Conservation (phyloP, 2,797 vertebrate species). For the Mus caroli region DNA sequence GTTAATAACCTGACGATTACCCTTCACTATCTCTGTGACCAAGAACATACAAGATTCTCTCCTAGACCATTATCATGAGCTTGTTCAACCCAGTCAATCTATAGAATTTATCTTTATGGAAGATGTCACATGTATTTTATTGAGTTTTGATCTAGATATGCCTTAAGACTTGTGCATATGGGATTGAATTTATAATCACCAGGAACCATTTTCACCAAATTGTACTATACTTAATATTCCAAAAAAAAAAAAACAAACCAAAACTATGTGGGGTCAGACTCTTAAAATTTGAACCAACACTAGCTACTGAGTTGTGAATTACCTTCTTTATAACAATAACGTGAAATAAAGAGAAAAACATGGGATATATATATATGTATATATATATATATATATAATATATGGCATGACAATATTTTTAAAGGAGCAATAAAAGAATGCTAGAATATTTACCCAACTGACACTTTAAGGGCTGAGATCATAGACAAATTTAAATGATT, state of each 20-base stretch:
- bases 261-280: no score
- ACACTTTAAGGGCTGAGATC: neutral
- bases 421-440: neutral
- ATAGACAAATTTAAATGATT: neutral
- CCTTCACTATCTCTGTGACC: neutral
- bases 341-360: neutral
- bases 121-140: neutral
- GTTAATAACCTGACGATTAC: neutral
- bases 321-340: neutral
- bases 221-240: neutral
- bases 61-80: neutral
- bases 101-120: neutral
- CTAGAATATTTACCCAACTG: neutral
- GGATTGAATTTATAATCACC: neutral
- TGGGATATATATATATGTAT: neutral
- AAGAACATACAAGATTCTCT: neutral
- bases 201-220: neutral
- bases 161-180: neutral
- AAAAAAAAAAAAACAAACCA: neutral
- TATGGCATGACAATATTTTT: neutral
- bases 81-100: neutral
- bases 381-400: no score
- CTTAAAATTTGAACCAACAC: no score
- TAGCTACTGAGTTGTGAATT: no score
- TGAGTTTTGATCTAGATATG: neutral